Conservation (phyloP, 2,888 invertebrate genomes). For the Drosophila mercatorum region DNA sequence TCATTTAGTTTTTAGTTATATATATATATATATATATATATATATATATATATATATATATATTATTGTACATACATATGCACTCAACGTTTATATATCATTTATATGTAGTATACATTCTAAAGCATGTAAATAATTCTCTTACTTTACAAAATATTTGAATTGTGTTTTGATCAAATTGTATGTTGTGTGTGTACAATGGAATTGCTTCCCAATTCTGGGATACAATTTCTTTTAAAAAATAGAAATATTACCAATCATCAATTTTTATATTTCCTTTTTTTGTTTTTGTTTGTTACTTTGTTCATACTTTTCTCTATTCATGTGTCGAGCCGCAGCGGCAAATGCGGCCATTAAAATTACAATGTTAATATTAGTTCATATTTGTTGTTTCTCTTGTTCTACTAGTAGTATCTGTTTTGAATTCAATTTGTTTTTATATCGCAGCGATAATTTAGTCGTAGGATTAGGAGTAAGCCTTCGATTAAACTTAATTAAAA, state of each 20-base stretch:
- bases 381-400: not conserved
- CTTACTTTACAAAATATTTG: conserved; percentile 16
- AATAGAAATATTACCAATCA: conserved; percentile 40
- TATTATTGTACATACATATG: conserved; percentile 12
- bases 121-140: conserved; percentile 22
- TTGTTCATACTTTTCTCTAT: conserved; percentile 15
- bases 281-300: not conserved
- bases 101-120: conserved; percentile 7
- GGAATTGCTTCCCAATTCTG: conserved; percentile 15
- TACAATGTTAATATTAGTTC: conserved; percentile 3
- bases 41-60: conserved; percentile 17
- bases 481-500: conserved; percentile 38
- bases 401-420: conserved; percentile 2
- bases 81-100: conserved; percentile 24
- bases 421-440: conserved; percentile 48
- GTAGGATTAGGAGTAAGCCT: conserved; percentile 36
- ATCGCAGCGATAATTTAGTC: conserved; percentile 70
- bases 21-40: conserved; percentile 14
- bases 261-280: conserved; percentile 10
- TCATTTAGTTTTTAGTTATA: not conserved
- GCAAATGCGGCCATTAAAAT: conserved; percentile 32
- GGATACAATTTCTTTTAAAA: conserved; percentile 41
- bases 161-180: conserved; percentile 29
- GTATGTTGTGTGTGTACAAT: conserved; percentile 14
- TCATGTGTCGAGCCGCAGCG: conserved; percentile 33